Evolutionary conservation across 2,113 vertebrate genomes (phyloP), one percentile per base, ranked within the genome.

Genomic region (Oncorhynchus mykiss): DNA sequence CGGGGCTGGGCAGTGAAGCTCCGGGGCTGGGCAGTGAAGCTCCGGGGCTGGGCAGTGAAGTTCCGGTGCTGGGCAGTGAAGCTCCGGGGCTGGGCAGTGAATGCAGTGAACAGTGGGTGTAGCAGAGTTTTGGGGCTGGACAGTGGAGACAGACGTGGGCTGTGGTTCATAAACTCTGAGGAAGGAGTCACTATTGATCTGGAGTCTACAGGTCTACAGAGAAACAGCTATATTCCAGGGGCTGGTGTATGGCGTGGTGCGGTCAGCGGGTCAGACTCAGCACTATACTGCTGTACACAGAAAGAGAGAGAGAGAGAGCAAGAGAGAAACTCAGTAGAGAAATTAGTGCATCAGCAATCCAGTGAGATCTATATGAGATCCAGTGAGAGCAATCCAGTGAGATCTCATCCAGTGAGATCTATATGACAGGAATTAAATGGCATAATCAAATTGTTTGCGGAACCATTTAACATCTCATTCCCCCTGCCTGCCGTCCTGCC

Each of bases 401-500:
- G n/a, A n/a, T n/a, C n/a, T 78, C 14, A 16, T 69, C 11, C 29
- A 39, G 9, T 20, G 60, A 92, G 92, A 94, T 93, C 91, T 87
- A 91, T 91, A 90, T 84, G 79, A 90, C 81, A 83, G 85, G 85
- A 93, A 94, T 93, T 92, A 92, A 93, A 92, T 80, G 79, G 87
- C 88, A 83, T 90, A 92, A 90, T 92, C 91, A 94, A 89, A 92
- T 88, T 90, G 91, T 91, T 94, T 93, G 88, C 91, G 78, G 87
- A 92, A 84, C 80, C 88, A 84, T 90, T 92, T 90, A 93, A 89
- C 86, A 92, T 34, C 34, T 34, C 34, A 34, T 91, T 93, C 91
- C 80, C 87, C 92, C 84, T 79, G 75, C 89, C 86, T 81, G 60
- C 67, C 66, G 73, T 4, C 64, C 16, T 14, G 51, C 16, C 86